Conservation (phyloP, 1,140 invertebrate genomes). For the Branchinecta lynchi region DNA sequence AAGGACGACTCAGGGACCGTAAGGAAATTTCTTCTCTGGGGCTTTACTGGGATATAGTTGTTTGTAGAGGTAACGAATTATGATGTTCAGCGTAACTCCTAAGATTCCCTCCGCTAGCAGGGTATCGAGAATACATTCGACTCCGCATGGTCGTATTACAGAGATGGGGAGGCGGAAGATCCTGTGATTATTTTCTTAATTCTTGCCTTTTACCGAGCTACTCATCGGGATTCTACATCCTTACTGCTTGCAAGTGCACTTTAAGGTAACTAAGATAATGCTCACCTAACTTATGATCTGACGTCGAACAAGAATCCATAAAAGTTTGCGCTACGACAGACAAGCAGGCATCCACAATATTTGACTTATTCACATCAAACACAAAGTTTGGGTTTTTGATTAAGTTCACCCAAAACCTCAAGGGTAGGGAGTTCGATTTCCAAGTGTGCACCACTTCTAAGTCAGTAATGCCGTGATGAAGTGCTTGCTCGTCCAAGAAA, state of each 20-base stretch:
- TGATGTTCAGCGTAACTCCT: no score
- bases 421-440: conserved; percentile 83
- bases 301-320: conserved; percentile 99
- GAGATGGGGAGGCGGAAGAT: no score
- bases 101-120: no score
- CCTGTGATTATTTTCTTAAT: no score
- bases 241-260: background rate
- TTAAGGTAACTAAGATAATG: background rate
- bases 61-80: no score
- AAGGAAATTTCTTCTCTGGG: no score
- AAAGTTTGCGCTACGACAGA: conserved; percentile 99
- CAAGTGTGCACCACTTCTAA: conserved; percentile 97
- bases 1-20: no score
- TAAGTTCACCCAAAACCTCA: conserved; percentile 95
- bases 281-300: conserved; percentile 85
- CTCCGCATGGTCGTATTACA: no score
- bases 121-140: no score
- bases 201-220: no score
- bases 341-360: conserved; percentile 96
- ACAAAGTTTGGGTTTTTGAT: conserved; percentile 99
- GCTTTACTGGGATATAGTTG: no score
- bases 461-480: conserved; percentile 88
- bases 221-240: no score
- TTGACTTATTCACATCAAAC: conserved; percentile 98
- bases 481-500: conserved; percentile 95